Evolutionary conservation across 2,113 vertebrate genomes (phyloP).

Genomic region (Nycticebus coucang): DNA sequence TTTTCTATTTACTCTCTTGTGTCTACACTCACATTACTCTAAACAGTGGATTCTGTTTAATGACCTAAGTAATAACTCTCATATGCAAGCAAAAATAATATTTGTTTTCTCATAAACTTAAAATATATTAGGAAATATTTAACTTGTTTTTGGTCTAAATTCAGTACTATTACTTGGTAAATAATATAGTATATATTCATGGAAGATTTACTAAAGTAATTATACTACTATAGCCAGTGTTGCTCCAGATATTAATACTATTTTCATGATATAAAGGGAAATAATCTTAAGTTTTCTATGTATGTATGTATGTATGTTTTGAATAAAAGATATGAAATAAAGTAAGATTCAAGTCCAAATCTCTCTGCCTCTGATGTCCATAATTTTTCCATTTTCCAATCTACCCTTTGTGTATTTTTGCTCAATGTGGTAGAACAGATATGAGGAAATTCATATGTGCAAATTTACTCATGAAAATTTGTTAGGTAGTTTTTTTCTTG

Average conservation of each 20-base stretch:
- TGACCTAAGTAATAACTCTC: neutral
- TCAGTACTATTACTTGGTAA: neutral
- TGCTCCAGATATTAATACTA: neutral
- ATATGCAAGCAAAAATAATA: neutral
- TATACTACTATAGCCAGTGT: too few species aligned
- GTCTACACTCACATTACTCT: too few species aligned
- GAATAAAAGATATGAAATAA: neutral
- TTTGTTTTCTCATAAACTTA: neutral
- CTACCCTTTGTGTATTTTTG: neutral
- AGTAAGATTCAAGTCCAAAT: neutral
- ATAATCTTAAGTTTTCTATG: neutral
- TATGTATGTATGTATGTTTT: neutral
- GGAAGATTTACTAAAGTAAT: neutral
- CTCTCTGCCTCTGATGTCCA: neutral
- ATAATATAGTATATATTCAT: neutral
- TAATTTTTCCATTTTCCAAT: neutral
- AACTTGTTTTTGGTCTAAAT: neutral
- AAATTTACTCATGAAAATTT: neutral
- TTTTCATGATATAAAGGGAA: neutral
- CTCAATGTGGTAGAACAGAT: neutral
- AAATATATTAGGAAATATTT: neutral
- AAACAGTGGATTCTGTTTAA: neutral
- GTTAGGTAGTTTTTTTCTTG: neutral
- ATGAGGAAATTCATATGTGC: neutral
- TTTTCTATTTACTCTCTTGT: neutral